Base-by-base conservation (phyloP, 2,888 invertebrate genomes). In the Smittia aterrima region DNA sequence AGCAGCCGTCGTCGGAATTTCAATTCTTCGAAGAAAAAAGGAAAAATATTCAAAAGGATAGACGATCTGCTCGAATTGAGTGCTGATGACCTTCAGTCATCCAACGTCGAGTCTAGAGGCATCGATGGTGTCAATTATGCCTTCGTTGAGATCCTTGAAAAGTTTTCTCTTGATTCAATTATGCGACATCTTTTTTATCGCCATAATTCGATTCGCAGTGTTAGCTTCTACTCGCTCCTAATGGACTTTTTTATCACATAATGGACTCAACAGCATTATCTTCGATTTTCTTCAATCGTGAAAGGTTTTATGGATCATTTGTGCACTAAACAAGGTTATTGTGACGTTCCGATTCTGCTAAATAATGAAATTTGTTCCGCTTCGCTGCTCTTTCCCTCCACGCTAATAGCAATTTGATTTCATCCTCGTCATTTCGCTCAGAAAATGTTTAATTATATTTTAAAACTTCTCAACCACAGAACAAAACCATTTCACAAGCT, bases 141-240 rank as follows among this genome's bases (percentile, higher is more conserved):
- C 24, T 24, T 70, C 70, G 70, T 70, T 70, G 53, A 70, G 53
- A 47, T 54, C 54, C 25, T 27, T 41, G 70, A 70, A 70, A 70
- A 53, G 47, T 41, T 70, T 54, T 54, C 18, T 24, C 32, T 25
- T 53, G 24, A 70, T 70, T 70, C 70, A 70, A 70, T 70, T 70
- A 70, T 70, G 70, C 70, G 70, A 70, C 70, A 70, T 54, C 25
- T 70, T 70, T 70, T 70, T 70, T 70, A 70, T 70, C 70, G 24
- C 64, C 24, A 64, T 64, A 64, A 64, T 64, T 24, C 13, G 58
- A 58, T 58, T 58, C 58, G 58, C 20, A 58, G 18, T 20, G 58
- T 18, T 22, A 20, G 58, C 22, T 20, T 11, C 20, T 20, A 58
- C 58, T 22, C 16, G 7, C 18, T 18, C 58, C 18, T 58, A 58